Evolutionary conservation across 1,140 invertebrate species (phyloP).

Genomic region (Charaxes varanes): DNA sequence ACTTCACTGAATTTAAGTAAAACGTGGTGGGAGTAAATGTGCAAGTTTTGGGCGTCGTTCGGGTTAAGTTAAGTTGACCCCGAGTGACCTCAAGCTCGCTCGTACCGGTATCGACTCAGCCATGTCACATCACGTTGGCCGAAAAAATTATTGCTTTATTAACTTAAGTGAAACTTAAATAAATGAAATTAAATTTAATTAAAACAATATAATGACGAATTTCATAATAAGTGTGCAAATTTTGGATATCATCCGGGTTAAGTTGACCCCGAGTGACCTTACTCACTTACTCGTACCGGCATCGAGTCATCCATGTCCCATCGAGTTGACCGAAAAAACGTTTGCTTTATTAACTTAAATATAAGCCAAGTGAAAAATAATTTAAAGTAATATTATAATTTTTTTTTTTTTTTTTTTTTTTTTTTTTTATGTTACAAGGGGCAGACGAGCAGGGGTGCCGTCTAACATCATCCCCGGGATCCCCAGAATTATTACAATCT

Average conservation of each 20-base stretch:
- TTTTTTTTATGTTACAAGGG: too few relatives aligned
- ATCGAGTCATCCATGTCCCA: slow-evolving; percentile 14
- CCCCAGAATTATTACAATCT: too few relatives aligned
- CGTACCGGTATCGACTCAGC: slow-evolving; percentile 16
- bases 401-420: too few relatives aligned
- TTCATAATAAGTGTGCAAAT: slow-evolving; percentile 24
- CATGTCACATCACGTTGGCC: slow-evolving; percentile 14
- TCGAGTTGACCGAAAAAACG: slow-evolving; percentile 9
- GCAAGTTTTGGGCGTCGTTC: slow-evolving; percentile 24
- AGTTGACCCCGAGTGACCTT: slow-evolving; percentile 40
- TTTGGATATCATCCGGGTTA: slow-evolving; percentile 31
- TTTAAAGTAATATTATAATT: too few relatives aligned
- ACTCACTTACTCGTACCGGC: slow-evolving; percentile 17
- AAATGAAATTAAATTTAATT: too few relatives aligned
- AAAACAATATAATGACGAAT: too few relatives aligned
- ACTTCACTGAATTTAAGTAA: not conserved
- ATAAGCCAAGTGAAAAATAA: too few relatives aligned
- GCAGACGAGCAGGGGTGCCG: too few relatives aligned
- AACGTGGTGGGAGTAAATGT: slow-evolving; percentile 14
- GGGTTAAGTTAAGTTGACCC: slow-evolving; percentile 48
- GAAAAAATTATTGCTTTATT: slow-evolving; percentile 19
- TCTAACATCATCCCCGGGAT: too few relatives aligned
- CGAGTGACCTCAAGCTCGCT: slow-evolving; percentile 31
- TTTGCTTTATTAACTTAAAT: slow-evolving; percentile 21
- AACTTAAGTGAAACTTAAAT: too few relatives aligned